phyloP scores from a whole-genome alignment of 2,113 vertebrate species.

The Helogale parvula region DNA sequence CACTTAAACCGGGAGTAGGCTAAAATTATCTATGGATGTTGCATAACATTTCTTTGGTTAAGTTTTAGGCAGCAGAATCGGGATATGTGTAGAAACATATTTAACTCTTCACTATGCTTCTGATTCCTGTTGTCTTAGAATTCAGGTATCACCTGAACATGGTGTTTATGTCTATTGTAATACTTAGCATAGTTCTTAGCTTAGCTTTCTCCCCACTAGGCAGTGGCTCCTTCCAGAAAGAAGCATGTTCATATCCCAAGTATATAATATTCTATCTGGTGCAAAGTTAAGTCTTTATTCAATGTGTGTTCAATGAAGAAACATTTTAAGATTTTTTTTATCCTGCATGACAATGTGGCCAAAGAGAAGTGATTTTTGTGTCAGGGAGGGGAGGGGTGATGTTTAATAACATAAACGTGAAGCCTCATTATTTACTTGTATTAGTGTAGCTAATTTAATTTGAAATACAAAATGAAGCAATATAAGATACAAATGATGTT shows the following conservation, averaged over 20 bases:
- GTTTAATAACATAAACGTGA: not conserved
- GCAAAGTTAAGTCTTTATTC: not conserved
- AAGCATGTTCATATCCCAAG: not conserved
- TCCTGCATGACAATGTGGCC: not conserved
- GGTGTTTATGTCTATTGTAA: not conserved
- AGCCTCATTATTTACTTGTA: not conserved
- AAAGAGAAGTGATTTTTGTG: not conserved
- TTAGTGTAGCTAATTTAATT: not conserved
- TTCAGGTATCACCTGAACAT: not conserved
- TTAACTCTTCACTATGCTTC: not conserved
- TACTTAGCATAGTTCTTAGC: not conserved
- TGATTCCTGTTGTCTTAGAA: not conserved
- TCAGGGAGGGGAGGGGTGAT: not conserved
- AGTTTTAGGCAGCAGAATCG: not conserved
- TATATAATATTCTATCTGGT: not conserved
- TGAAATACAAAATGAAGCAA: not conserved
- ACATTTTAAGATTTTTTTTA: not conserved
- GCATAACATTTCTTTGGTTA: not conserved
- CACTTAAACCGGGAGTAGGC: not conserved
- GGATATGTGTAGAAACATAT: not conserved
- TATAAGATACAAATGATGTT: not conserved
- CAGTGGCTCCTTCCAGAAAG: not conserved
- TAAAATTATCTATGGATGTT: not conserved
- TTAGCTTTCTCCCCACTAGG: not conserved
- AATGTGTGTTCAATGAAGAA: not conserved